phyloP scores from a whole-genome alignment of 1,140 invertebrate genomes.

The Globodera ellingtonae region DNA sequence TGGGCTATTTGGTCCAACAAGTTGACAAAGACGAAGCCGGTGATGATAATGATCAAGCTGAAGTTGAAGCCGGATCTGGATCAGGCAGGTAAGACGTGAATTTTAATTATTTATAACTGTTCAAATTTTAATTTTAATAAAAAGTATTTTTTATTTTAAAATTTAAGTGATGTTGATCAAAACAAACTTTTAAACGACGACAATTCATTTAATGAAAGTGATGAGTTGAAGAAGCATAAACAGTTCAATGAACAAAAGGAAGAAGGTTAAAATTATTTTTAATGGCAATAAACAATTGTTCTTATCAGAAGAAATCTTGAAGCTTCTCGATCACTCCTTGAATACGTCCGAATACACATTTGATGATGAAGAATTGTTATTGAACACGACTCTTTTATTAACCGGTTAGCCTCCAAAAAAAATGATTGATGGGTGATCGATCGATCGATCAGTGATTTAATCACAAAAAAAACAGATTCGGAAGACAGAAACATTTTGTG shows the following conservation, averaged over 20 bases:
- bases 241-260: not conserved
- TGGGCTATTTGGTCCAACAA: constrained; percentile 20
- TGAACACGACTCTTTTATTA: constrained; percentile 13
- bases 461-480: not conserved
- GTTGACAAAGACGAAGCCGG: not conserved
- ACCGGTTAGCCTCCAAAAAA: not conserved
- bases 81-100: not conserved
- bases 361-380: constrained; percentile 21
- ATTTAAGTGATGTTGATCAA: not conserved
- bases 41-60: not conserved
- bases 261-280: constrained; percentile 3
- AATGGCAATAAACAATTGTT: not conserved
- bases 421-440: not conserved
- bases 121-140: not conserved
- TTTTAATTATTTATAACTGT: not conserved
- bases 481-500: constrained; percentile 41
- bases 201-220: not conserved
- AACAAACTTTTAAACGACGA: constrained; percentile 1
- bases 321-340: constrained; percentile 8
- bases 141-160: not conserved
- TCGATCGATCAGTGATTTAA: not conserved
- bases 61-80: not conserved
- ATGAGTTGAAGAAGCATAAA: not conserved
- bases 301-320: not conserved
- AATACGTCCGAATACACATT: constrained; percentile 12